Conservation (phyloP, 2,797 vertebrate genomes). For the Nasua narica region DNA sequence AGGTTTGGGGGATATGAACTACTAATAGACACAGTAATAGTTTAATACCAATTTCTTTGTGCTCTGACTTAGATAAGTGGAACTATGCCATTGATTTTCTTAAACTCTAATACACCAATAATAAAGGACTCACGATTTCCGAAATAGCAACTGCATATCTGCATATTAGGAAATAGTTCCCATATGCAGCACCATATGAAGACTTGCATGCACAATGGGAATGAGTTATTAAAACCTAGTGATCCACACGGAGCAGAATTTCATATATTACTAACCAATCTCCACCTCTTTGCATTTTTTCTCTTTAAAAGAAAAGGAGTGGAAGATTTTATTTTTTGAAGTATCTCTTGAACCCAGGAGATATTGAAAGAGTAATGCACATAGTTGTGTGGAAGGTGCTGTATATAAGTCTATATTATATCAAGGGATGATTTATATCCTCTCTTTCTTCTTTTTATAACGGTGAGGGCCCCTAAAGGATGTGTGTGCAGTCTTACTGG, state of each 20-base stretch:
- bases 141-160: neutral
- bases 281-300: neutral
- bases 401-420: neutral
- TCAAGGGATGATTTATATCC: neutral
- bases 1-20: neutral
- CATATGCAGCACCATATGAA: neutral
- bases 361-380: conserved; percentile 4
- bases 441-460: neutral
- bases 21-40: conserved; percentile 2
- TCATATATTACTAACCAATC: neutral
- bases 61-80: neutral
- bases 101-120: neutral
- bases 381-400: neutral
- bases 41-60: conserved; percentile 14
- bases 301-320: conserved; percentile 24
- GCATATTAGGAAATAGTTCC: neutral
- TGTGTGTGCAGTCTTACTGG: neutral
- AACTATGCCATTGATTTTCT: conserved; percentile 1
- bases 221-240: neutral
- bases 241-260: neutral
- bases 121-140: neutral
- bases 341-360: neutral
- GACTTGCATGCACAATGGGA: neutral
- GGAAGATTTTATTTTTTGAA: conserved; percentile 16
- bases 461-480: neutral